Conservation (phyloP, 1,140 invertebrate species). For the Palaemon carinicauda region DNA sequence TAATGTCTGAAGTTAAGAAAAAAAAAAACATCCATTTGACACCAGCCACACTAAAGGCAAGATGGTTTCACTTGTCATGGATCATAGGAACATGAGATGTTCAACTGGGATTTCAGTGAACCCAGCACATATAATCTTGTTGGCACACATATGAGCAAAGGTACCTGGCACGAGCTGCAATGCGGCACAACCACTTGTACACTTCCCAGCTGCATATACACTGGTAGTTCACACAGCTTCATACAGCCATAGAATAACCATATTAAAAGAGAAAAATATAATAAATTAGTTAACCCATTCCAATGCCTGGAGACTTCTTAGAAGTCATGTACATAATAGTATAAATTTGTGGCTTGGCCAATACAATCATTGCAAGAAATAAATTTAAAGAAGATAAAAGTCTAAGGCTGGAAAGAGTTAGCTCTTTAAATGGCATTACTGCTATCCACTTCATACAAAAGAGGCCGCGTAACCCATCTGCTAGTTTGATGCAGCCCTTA, state of each 20-base stretch:
- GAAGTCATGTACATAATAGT: background rate
- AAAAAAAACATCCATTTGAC: background rate
- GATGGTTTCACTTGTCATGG: slow-evolving; percentile 53
- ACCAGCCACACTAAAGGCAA: background rate
- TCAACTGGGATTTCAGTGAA: slow-evolving; percentile 30
- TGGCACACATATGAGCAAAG: slow-evolving; percentile 55
- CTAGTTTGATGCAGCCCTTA: slow-evolving; percentile 39
- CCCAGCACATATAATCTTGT: slow-evolving; percentile 25
- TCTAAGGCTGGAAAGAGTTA: no score
- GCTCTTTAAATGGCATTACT: no score
- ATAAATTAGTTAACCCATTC: slow-evolving; percentile 26
- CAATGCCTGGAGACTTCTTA: background rate
- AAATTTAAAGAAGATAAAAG: background rate
- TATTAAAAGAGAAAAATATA: background rate
- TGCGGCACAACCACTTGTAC: slow-evolving; percentile 50
- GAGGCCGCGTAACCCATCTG: background rate
- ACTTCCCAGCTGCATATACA: background rate
- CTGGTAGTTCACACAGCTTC: background rate
- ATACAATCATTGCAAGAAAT: background rate
- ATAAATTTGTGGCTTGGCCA: slow-evolving; percentile 16
- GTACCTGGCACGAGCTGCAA: slow-evolving; percentile 46
- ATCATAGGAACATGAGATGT: slow-evolving; percentile 54
- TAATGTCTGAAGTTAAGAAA: background rate
- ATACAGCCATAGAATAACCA: background rate
- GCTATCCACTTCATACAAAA: background rate